Evolutionary conservation across 2,888 invertebrate species (phyloP).

Genomic region (Lochmaea capreae): DNA sequence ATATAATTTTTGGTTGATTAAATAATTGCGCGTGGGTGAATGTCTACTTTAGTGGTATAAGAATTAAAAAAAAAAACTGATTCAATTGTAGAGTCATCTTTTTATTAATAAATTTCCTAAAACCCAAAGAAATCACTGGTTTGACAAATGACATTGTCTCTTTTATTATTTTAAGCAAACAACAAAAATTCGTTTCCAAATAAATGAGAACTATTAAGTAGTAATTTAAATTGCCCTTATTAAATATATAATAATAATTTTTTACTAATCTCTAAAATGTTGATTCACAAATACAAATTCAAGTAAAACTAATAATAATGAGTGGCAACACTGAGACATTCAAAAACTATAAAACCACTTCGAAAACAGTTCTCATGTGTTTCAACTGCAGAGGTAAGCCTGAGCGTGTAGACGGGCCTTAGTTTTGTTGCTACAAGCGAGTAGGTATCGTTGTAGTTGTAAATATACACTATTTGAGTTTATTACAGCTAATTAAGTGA

Average conservation of each 20-base stretch:
- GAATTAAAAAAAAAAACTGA: conserved; percentile 45
- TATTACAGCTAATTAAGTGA: too few species aligned
- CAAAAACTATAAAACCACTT: too few species aligned
- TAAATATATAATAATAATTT: background rate
- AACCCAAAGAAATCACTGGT: conserved; percentile 62
- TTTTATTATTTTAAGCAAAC: conserved; percentile 34
- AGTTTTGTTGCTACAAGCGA: too few species aligned
- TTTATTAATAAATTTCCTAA: conserved; percentile 60
- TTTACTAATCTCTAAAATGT: too few species aligned
- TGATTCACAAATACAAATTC: background rate
- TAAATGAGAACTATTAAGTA: background rate
- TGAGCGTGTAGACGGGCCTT: too few species aligned
- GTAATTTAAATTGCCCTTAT: background rate
- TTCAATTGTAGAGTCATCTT: conserved; percentile 49
- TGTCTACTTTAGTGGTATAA: conserved; percentile 36
- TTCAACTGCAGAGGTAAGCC: too few species aligned
- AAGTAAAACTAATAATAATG: background rate
- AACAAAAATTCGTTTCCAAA: background rate
- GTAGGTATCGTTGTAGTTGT: too few species aligned
- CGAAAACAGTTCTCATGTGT: too few species aligned
- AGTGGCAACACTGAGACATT: too few species aligned
- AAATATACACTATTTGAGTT: too few species aligned
- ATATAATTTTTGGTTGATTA: conserved; percentile 50
- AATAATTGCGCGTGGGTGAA: conserved; percentile 50
- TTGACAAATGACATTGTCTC: conserved; percentile 46